phyloP scores from a whole-genome alignment of 2,113 vertebrate genomes.

The Neomonachus schauinslandi region DNA sequence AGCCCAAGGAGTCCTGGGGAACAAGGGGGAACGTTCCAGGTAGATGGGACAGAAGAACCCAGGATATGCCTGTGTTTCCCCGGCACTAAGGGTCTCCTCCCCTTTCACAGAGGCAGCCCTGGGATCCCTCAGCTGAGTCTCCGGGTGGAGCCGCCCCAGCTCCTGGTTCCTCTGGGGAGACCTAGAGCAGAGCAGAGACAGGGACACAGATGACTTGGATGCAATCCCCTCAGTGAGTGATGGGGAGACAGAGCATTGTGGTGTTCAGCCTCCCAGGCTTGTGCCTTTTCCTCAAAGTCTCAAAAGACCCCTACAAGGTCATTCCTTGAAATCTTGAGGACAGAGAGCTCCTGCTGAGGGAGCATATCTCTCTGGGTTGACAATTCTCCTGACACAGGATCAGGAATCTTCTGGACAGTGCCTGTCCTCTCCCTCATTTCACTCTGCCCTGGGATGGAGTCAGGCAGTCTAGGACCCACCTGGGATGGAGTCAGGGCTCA shows the following conservation, averaged over 20 bases:
- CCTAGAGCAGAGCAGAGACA: not conserved
- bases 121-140: too few species aligned
- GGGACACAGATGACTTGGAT: too few species aligned
- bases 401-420: too few species aligned
- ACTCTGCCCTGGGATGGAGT: not conserved
- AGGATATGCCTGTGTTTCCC: not conserved
- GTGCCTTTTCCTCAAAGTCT: too few species aligned
- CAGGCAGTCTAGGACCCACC: too few species aligned
- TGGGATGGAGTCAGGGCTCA: not conserved
- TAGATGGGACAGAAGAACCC: not conserved
- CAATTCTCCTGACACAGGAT: not conserved
- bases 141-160: not conserved
- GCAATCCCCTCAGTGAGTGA: not conserved
- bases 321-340: not conserved
- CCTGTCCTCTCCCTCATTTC: not conserved
- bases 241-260: not conserved
- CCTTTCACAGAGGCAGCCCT: too few species aligned
- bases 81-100: too few species aligned
- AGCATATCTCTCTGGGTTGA: not conserved
- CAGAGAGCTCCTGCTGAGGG: not conserved
- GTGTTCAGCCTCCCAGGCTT: accelerated
- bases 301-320: not conserved
- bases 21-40: accelerated
- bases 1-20: not conserved
- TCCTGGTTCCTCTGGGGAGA: not conserved